Percentiles rank a stretch among this genome's conserved stretches.
phyloP scores from a whole-genome alignment of 2,888 invertebrate genomes.

The Ceratothoa steindachneri region DNA sequence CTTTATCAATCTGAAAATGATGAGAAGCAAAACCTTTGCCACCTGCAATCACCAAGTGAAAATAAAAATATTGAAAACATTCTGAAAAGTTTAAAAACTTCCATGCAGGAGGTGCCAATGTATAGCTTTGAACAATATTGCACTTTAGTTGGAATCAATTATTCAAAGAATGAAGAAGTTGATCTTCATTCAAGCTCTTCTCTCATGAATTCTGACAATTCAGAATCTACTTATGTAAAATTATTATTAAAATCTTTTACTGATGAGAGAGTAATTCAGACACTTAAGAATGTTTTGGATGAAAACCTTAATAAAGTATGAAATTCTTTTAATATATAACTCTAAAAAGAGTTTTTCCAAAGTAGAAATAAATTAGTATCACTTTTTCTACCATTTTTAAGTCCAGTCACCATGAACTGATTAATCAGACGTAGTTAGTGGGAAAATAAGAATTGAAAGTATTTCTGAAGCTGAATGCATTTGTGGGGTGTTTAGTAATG shows the following conservation, averaged over 20 bases:
- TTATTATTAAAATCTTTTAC: slow-evolving; percentile 26
- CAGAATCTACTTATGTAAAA: slow-evolving; percentile 15
- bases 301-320: slow-evolving; percentile 23
- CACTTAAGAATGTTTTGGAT: slow-evolving; percentile 25
- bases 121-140: not conserved
- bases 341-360: too few relatives aligned
- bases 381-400: too few relatives aligned
- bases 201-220: too few relatives aligned
- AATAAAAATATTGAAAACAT: too few relatives aligned
- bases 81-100: too few relatives aligned
- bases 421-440: too few relatives aligned
- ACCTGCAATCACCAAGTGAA: not conserved
- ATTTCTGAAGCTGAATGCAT: too few relatives aligned
- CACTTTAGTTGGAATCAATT: not conserved
- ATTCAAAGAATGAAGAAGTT: not conserved
- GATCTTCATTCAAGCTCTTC: not conserved
- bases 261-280: slow-evolving; percentile 23
- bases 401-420: too few relatives aligned
- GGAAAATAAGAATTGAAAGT: too few relatives aligned
- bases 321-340: too few relatives aligned
- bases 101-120: not conserved
- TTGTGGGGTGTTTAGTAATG: too few relatives aligned
- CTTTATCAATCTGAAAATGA: not conserved
- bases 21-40: not conserved
- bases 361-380: too few relatives aligned